phyloP scores from a whole-genome alignment of 2,888 invertebrate genomes.

The Cerceris rybyensis region DNA sequence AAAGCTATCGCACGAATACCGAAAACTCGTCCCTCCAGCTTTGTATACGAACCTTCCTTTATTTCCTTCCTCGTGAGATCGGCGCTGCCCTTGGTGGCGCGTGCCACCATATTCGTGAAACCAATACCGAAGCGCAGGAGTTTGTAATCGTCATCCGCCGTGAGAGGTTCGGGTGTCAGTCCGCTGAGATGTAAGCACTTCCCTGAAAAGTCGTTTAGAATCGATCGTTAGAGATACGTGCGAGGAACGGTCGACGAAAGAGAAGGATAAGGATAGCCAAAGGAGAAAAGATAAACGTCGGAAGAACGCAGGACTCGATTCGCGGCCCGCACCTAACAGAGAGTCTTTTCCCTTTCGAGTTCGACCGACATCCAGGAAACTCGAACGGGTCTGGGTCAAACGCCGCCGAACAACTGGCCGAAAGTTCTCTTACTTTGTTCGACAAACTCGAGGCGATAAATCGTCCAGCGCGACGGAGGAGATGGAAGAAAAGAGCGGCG shows the following conservation, averaged over 20 bases:
- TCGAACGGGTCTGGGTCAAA: slow-evolving; percentile 55
- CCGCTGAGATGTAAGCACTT: slow-evolving; percentile 98
- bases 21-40: no score
- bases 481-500: slow-evolving; percentile 21
- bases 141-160: slow-evolving; percentile 97
- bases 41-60: slow-evolving; percentile 87
- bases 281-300: not conserved
- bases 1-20: not conserved
- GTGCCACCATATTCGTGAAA: slow-evolving; percentile 98
- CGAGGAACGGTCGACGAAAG: not conserved
- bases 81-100: slow-evolving; percentile 97
- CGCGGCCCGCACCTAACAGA: slow-evolving; percentile 5
- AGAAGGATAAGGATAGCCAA: not conserved
- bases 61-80: slow-evolving; percentile 97
- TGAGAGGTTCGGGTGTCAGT: slow-evolving; percentile 96
- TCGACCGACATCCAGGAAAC: slow-evolving; percentile 46
- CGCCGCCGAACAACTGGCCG: slow-evolving; percentile 52
- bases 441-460: slow-evolving; percentile 47
- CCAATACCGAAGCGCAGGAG: slow-evolving; percentile 97
- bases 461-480: slow-evolving; percentile 29
- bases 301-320: not conserved
- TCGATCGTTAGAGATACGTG: not conserved
- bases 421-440: slow-evolving; percentile 44
- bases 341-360: slow-evolving; percentile 36
- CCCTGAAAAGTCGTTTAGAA: slow-evolving; percentile 83